These are phyloP conservation scores for Rhodophaea formosa DNA, from an alignment of 2,888 invertebrate genomes.

Conservation along the genomic window DNA sequence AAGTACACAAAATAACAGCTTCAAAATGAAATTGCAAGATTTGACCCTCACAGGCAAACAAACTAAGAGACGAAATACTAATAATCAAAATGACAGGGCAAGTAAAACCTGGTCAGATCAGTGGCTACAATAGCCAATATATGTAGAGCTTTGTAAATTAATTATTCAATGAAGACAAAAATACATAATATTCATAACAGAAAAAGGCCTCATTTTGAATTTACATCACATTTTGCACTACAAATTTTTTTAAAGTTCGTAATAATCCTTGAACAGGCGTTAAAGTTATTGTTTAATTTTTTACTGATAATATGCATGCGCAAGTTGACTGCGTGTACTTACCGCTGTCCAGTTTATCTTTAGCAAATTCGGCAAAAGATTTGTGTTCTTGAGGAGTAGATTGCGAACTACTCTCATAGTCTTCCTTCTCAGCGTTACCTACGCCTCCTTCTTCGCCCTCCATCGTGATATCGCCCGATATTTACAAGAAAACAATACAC, in stretches of 20 bases:
- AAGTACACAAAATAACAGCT: too few species aligned
- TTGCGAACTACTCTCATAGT: slow-evolving; percentile 66
- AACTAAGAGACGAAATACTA: too few species aligned
- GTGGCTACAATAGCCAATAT: too few species aligned
- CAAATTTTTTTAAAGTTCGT: background rate
- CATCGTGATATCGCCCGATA: slow-evolving; percentile 46
- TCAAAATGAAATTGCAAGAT: too few species aligned
- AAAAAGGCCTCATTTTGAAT: too few species aligned
- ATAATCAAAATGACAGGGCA: too few species aligned
- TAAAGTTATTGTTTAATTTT: background rate
- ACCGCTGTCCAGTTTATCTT: slow-evolving; percentile 76
- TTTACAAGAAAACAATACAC: slow-evolving; percentile 46
- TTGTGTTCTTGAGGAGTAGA: slow-evolving; percentile 74
- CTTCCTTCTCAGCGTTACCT: slow-evolving; percentile 63
- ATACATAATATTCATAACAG: too few species aligned
- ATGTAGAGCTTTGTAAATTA: too few species aligned
- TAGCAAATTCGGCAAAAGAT: slow-evolving; percentile 74
- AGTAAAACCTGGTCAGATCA: too few species aligned
- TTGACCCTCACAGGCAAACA: too few species aligned
- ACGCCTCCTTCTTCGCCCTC: slow-evolving; percentile 59
- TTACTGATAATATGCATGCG: background rate
- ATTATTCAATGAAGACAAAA: too few species aligned
- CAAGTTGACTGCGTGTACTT: slow-evolving; percentile 30
- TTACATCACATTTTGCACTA: too few species aligned
- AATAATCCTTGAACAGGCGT: background rate